These are phyloP conservation scores for Drosophila dives DNA, from an alignment of 2,888 invertebrate genomes.

Conservation along the genomic window DNA sequence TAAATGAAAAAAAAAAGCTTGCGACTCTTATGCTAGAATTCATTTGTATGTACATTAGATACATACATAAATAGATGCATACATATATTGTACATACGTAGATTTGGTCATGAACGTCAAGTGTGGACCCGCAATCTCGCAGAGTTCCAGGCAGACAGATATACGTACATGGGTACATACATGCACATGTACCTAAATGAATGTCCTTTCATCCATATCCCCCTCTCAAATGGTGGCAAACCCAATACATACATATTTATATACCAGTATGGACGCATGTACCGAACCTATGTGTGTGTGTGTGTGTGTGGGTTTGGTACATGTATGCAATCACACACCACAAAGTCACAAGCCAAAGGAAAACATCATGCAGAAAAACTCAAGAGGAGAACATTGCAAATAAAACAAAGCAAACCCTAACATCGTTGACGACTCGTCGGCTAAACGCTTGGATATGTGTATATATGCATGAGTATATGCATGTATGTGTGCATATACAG, in stretches of 20 bases:
- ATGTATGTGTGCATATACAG: conserved; percentile 9
- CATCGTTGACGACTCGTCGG: conserved; percentile 52
- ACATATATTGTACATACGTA: conserved; percentile 8
- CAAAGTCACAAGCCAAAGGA: conserved; percentile 62
- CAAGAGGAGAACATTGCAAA: conserved; percentile 61
- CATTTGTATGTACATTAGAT: conserved; percentile 1
- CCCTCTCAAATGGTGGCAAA: conserved; percentile 1
- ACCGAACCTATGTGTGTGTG: neutral
- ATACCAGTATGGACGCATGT: conserved; percentile 1
- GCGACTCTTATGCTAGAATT: neutral
- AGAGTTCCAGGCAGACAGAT: conserved; percentile 12
- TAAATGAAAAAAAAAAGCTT: conserved; percentile 25
- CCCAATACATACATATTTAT: neutral
- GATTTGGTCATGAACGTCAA: conserved; percentile 43
- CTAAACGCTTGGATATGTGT: conserved; percentile 42
- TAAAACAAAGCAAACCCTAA: conserved; percentile 61
- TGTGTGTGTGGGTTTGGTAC: conserved; percentile 7
- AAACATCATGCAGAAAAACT: conserved; percentile 58
- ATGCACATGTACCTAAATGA: conserved; percentile 7
- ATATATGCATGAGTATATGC: conserved; percentile 14
- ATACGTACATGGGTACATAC: neutral
- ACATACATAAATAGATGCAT: conserved; percentile 12
- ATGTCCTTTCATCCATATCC: conserved; percentile 19
- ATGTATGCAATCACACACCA: conserved; percentile 43
- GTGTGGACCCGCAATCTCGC: conserved; percentile 24